Conservation (phyloP, 2,888 invertebrate genomes). For the Deladenus siricidicola region DNA sequence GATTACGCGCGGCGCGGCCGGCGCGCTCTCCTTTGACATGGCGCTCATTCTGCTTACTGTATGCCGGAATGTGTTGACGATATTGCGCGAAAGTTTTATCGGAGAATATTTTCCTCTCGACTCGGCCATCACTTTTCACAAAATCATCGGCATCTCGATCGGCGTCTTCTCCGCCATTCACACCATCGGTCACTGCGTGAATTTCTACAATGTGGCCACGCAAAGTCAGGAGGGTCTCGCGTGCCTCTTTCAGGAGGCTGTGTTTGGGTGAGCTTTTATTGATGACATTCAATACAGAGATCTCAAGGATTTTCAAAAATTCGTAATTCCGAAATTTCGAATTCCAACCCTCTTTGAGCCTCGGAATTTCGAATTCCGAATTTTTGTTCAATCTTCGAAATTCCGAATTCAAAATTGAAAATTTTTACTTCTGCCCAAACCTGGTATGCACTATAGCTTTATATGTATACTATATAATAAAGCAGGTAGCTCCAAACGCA, state of each 20-base stretch:
- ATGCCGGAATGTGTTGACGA: slow-evolving; percentile 79
- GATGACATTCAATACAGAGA: neutral
- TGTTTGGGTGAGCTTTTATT: slow-evolving; percentile 60
- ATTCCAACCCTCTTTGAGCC: no score
- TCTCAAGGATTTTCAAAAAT: slow-evolving; percentile 1
- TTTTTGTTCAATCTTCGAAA: no score
- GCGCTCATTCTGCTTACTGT: slow-evolving; percentile 74
- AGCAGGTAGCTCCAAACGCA: no score
- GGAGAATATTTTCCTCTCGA: slow-evolving; percentile 84
- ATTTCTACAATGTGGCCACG: slow-evolving; percentile 92
- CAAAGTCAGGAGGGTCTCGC: slow-evolving; percentile 84
- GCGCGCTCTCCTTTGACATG: slow-evolving; percentile 86
- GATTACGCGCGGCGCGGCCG: slow-evolving; percentile 53
- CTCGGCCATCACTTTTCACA: slow-evolving; percentile 91
- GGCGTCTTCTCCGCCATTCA: slow-evolving; percentile 83
- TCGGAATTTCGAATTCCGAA: no score
- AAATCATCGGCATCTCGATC: slow-evolving; percentile 88
- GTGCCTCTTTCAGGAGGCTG: slow-evolving; percentile 84
- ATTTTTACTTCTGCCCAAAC: no score
- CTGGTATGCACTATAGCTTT: no score
- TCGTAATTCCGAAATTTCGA: no score
- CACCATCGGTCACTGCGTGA: slow-evolving; percentile 86
- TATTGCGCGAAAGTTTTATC: slow-evolving; percentile 82
- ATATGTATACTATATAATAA: no score
- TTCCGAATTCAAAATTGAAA: no score